Base-by-base conservation (phyloP, 1,140 invertebrate species). In the Carposina sasakii region DNA sequence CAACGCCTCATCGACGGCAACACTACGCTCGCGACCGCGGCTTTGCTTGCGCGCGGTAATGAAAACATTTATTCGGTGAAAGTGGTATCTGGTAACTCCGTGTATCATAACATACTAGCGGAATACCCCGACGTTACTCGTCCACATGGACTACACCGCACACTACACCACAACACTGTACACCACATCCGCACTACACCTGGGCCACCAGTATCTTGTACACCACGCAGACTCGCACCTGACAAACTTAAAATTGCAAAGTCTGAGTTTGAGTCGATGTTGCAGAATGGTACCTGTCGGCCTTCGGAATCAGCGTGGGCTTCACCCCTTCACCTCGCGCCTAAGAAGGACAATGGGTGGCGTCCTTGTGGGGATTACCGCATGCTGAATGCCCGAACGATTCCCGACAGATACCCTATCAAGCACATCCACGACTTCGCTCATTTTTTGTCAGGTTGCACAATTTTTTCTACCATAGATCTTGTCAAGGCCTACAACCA, bases 391-490 rank as follows among this genome's bases (percentile, higher is more conserved):
- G 48, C 57, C 1, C 31, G 67, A 1, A 88, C 81, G 3, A 60
- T 68, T 13, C 66, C 74, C 0, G 82, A 87, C 44, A 26, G 59
- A 0, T 86, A 85, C 48, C 79, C 78, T 2, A 45, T 86, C 0
- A 66, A 71, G 0, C 52, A 70, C 17, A 57, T 73, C 5, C 37
- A 48, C 0, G 61, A 64, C 30, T 61, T 65, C 8, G 50, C 86
- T 2, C 53, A 73, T 21, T 28, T 31, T 0, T 43, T 88, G 0
- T 55, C 62, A 2, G 73, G 68, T 22, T 0, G 48, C 58, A 6
- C 41, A 6, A 72, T 76, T 20, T 89, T 89, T 45, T 71, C 79
- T 1, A 71, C 56, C 1, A 48, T 89, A 1, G 87, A 90, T 59
- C 45, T 87, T 0, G 52, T 58, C 0, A 65, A 64, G 16, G 88